phyloP scores from a whole-genome alignment of 1,140 invertebrate genomes.

The Phymastichus coffea region DNA sequence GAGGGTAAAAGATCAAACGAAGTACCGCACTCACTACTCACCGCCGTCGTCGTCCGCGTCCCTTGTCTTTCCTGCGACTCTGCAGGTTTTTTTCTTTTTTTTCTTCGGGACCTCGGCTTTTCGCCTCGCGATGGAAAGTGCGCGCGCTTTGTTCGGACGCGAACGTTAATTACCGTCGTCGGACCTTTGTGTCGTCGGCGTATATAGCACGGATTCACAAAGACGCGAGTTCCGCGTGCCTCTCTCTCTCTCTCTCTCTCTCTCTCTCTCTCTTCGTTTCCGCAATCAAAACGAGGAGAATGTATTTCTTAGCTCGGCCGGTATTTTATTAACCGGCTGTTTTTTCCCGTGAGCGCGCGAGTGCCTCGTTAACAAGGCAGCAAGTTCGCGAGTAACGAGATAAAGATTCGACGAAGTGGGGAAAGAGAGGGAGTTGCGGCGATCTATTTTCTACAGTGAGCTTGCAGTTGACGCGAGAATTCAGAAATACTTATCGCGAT shows the following conservation, averaged over 20 bases:
- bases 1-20: conserved; percentile 30
- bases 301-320: too few species aligned
- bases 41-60: too few species aligned
- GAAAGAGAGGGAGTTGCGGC: neutral
- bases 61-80: neutral
- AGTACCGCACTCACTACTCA: too few species aligned
- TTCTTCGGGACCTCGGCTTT: neutral
- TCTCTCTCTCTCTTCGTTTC: conserved; percentile 2
- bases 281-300: too few species aligned
- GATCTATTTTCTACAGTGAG: conserved; percentile 12
- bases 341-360: too few species aligned
- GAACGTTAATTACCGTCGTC: conserved; percentile 16
- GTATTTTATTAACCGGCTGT: too few species aligned
- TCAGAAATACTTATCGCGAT: neutral
- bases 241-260: neutral
- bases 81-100: neutral
- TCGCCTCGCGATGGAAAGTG: neutral
- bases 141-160: neutral
- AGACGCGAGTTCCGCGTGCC: neutral
- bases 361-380: too few species aligned
- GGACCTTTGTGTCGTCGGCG: neutral
- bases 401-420: conserved; percentile 9
- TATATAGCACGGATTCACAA: neutral
- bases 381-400: conserved; percentile 6
- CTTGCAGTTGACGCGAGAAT: conserved; percentile 2